phyloP scores from a whole-genome alignment of 2,888 invertebrate genomes.

The Ornithoptera priamus region DNA sequence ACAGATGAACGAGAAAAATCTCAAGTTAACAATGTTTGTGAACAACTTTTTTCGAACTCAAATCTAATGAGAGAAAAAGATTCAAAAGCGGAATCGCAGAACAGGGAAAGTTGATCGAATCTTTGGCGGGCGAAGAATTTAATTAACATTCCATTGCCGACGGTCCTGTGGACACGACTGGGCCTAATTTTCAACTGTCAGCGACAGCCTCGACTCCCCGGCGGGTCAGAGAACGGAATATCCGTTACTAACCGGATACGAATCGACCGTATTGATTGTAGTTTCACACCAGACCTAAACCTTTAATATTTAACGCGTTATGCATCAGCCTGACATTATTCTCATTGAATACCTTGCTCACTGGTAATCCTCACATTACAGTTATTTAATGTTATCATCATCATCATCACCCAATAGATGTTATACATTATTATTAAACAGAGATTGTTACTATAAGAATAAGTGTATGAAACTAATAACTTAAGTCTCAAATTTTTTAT shows the following conservation, averaged over 20 bases:
- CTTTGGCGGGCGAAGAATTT: conserved; percentile 56
- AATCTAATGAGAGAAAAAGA: conserved; percentile 48
- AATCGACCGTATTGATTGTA: conserved; percentile 13
- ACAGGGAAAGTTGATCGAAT: conserved; percentile 53
- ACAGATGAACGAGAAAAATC: too few relatives aligned
- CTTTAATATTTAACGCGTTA: too few relatives aligned
- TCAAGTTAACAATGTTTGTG: too few relatives aligned
- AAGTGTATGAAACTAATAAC: too few relatives aligned
- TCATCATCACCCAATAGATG: too few relatives aligned
- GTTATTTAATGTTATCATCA: too few relatives aligned
- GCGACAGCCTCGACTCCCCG: conserved; percentile 50
- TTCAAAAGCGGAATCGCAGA: conserved; percentile 46
- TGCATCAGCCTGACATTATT: too few relatives aligned
- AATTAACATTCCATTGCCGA: conserved; percentile 61
- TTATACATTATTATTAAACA: too few relatives aligned
- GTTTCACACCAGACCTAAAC: conserved; percentile 1
- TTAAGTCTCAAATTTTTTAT: too few relatives aligned
- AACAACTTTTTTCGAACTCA: not conserved
- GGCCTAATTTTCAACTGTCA: conserved; percentile 66
- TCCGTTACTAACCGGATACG: conserved; percentile 48
- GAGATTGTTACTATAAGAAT: too few relatives aligned
- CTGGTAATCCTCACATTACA: too few relatives aligned
- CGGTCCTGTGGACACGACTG: conserved; percentile 47
- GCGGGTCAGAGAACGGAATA: conserved; percentile 35
- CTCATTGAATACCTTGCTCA: too few relatives aligned